Base-by-base conservation (phyloP, 2,113 vertebrate genomes). In the Tautogolabrus adspersus region DNA sequence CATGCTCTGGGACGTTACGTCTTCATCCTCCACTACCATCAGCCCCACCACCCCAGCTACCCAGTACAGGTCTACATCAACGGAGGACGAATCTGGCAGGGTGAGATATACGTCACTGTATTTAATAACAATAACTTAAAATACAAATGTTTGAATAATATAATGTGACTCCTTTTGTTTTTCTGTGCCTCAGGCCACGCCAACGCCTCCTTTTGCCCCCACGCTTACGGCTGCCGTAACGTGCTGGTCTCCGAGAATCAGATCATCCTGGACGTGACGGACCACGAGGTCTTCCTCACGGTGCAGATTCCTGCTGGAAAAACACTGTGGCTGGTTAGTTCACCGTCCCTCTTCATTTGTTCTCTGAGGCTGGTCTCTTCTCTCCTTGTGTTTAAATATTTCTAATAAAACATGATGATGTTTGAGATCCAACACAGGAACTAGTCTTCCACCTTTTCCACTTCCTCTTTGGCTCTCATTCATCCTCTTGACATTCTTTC, bases 21-120 rank as follows among this genome's bases (percentile, higher is more conserved):
- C 81, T 96, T 99, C 90, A 93, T 99, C 76, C 91, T 99, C 1
- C 98, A 99, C 49, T 95, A 95, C 65, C 98, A 97, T 92, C 98
- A 99, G 90, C 98, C 98, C 0, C 86, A 88, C 26, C 95, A 98
- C 66, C 95, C 96, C 55, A 89, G 93, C 66, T 99, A 95, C 78
- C 82, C 95, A 0, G 73, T 98, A 51, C 96, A 98, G 79, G 94
- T 99, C 34, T 94, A 96, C 23, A 84, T 99, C 70, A 96, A 93
- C 0, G 96, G 95, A 0, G 98, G 97, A 10, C 96, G 95, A 0
- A 88, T 98, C 91, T 99, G 97, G 97, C 96, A 97, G 80, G 98
- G 98, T 99, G 64, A 95, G 66, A 49, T 19, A 38, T 10, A 23
- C 40, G 44, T 9, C 40, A 1, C 40, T 2, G 12, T 44, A 22